phyloP scores from a whole-genome alignment of 2,797 vertebrate species.

The Cyclura pinguis region DNA sequence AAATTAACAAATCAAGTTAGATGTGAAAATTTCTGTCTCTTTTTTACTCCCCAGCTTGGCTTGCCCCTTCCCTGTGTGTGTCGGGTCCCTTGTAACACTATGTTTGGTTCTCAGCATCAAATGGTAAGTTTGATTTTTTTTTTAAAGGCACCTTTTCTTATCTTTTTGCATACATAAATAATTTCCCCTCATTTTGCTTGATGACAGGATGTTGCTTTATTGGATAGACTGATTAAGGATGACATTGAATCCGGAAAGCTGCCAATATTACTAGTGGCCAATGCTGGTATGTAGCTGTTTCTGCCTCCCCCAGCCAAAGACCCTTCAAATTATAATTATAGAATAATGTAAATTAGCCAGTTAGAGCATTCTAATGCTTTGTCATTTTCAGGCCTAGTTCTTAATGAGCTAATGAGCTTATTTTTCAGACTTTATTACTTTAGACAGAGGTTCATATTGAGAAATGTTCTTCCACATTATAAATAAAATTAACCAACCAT shows the following conservation, averaged over 20 bases:
- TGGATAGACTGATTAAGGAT: slow-evolving; percentile 95
- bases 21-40: slow-evolving; percentile 25
- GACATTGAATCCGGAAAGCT: slow-evolving; percentile 89
- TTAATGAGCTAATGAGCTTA: background rate
- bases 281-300: slow-evolving; percentile 85
- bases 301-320: background rate
- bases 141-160: background rate
- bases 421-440: background rate
- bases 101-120: slow-evolving; percentile 98
- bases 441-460: background rate
- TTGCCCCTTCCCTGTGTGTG: slow-evolving; percentile 93
- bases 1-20: background rate
- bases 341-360: background rate
- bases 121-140: slow-evolving; percentile 84
- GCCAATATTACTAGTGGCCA: slow-evolving; percentile 92
- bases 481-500: background rate
- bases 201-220: slow-evolving; percentile 91
- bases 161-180: background rate
- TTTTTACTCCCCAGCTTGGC: slow-evolving; percentile 84
- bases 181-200: slow-evolving; percentile 49
- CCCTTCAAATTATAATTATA: background rate
- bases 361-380: background rate
- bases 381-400: background rate
- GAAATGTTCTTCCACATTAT: background rate
- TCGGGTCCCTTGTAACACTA: slow-evolving; percentile 94